Base-by-base conservation (phyloP, 2,113 vertebrate species). In the Melierax canorus region DNA sequence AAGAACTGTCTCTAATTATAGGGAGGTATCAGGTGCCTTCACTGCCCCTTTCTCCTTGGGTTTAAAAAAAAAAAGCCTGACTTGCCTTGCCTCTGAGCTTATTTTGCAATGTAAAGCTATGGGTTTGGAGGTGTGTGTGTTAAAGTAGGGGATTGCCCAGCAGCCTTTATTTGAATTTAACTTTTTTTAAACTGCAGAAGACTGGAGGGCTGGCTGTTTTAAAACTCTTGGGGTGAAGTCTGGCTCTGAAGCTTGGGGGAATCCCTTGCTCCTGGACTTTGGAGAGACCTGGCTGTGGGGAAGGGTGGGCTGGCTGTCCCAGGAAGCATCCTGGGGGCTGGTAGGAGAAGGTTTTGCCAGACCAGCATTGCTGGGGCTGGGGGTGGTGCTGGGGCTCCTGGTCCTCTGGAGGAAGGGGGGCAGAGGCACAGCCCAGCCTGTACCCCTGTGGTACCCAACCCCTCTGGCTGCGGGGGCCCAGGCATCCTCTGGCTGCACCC, bases 41-140 rank as follows among this genome's bases (percentile, higher is more conserved):
- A 64, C 34, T 93, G 91, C 62, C 90, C 77, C 89, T 95, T 94
- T 96, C 87, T 87, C 84, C 95, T 95, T 96, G 92, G 4, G 10
- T 53, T 53, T 53, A 23, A n/a, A 7, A 38, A 76, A 78, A 15
- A 81, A 82, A 73, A 60, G 10, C 39, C n/a, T 50, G 59, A 3
- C 50, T n/a, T 64, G 39, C 4, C 59, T 77, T 34, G 21, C 36
- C 53, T 84, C 62, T 24, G 22, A 77, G n/a, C 29, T 91, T 72
- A 48, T 26, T 71, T 82, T 81, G 68, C 60, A 75, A 4, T 5
- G 36, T 74, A 84, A 84, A 77, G n/a, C 64, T 45, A 11, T 34
- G 26, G 59, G 18, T 86, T 78, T 89, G 79, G 64, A 79, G 36
- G 21, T 67, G 21, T 3, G 23, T 21, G 21, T 75, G 15, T 60